Evolutionary conservation across 2,113 vertebrate species (phyloP).

Genomic region (Rhinolophus sinicus): DNA sequence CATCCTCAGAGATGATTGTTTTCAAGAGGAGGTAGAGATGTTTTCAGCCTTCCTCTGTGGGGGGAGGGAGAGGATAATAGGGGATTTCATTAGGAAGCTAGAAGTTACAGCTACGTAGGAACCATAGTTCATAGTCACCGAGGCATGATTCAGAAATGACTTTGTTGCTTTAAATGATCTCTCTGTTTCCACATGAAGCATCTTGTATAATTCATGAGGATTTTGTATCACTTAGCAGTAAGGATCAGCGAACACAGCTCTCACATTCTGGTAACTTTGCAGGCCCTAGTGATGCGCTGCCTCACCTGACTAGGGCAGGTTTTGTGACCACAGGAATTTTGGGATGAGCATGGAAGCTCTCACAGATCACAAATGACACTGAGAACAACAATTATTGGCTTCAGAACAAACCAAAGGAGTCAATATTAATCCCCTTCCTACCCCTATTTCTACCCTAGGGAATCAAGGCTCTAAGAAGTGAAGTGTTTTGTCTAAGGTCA

Average conservation of each 20-base stretch:
- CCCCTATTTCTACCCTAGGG: neutral
- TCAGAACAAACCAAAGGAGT: neutral
- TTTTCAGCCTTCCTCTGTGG: neutral
- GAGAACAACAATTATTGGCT: neutral
- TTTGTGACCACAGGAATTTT: neutral
- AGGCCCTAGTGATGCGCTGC: neutral
- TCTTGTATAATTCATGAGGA: conserved; percentile 64
- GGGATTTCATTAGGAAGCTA: neutral
- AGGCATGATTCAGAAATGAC: conserved; percentile 57
- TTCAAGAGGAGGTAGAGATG: neutral
- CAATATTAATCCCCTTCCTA: neutral
- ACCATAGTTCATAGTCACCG: neutral
- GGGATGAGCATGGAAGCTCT: conserved; percentile 74
- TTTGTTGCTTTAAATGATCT: conserved; percentile 49
- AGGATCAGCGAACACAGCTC: conserved; percentile 42
- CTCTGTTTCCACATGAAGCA: conserved; percentile 11
- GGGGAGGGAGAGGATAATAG: neutral
- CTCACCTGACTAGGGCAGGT: conserved; percentile 22
- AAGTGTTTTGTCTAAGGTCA: neutral
- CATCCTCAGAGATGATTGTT: neutral
- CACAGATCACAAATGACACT: neutral
- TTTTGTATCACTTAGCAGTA: conserved; percentile 44
- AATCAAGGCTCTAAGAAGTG: neutral
- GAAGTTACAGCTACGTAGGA: neutral
- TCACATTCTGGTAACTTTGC: neutral